phyloP scores from a whole-genome alignment of 2,797 vertebrate species.

The Carduelis carduelis region DNA sequence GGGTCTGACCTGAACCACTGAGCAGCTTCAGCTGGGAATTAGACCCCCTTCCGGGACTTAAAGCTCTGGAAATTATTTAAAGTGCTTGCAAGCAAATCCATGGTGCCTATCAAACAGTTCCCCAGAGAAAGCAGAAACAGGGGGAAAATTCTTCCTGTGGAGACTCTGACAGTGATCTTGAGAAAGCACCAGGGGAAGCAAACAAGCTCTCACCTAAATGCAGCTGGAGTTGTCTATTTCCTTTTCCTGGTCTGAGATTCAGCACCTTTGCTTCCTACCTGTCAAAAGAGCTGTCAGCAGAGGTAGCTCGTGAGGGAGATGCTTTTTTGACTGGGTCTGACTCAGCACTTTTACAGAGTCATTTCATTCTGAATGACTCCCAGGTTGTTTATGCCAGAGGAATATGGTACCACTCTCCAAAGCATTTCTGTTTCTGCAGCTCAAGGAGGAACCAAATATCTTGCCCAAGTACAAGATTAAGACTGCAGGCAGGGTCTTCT shows the following conservation, averaged over 20 bases:
- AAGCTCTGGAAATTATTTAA: slow-evolving; percentile 58
- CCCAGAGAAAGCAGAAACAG: slow-evolving; percentile 9
- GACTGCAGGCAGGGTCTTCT: not conserved
- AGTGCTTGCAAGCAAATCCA: slow-evolving; percentile 53
- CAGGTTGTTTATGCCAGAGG: not conserved
- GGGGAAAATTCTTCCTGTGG: not conserved
- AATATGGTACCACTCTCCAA: not conserved
- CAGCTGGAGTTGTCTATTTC: slow-evolving; percentile 26
- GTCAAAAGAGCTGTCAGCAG: slow-evolving; percentile 11
- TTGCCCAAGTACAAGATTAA: not conserved
- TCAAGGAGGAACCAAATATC: not conserved
- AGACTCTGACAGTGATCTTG: slow-evolving; percentile 30
- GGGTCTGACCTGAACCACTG: slow-evolving; percentile 23
- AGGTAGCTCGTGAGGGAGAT: not conserved
- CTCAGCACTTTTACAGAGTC: not conserved
- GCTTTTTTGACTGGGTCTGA: not conserved
- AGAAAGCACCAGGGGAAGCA: slow-evolving; percentile 33
- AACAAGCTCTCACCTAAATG: slow-evolving; percentile 33
- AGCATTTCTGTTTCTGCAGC: not conserved
- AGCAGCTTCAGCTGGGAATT: slow-evolving; percentile 20
- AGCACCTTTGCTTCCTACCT: slow-evolving; percentile 8
- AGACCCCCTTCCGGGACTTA: slow-evolving; percentile 34
- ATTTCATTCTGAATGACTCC: not conserved
- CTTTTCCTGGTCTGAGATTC: slow-evolving; percentile 5
- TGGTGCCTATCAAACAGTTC: slow-evolving; percentile 42